Percentiles rank a stretch among this genome's conserved stretches.
Evolutionary conservation across 2,797 vertebrate genomes (phyloP).

Genomic region (Anomalospiza imberbis): DNA sequence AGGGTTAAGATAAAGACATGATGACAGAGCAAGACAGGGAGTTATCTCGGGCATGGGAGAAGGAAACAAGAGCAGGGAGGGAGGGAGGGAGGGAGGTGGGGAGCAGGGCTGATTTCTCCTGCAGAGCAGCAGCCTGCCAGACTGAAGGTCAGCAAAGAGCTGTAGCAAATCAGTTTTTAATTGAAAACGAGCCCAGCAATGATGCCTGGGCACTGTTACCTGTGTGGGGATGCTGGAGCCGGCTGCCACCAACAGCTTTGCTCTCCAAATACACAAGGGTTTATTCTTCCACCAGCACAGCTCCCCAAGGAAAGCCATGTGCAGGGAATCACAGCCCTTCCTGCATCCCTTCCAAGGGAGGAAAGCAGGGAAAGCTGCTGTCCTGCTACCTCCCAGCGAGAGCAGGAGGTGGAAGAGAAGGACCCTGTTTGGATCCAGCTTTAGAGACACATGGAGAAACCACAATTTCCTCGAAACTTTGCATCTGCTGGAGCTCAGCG

Average conservation of each 20-base stretch:
- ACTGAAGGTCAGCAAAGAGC: conserved; percentile 27
- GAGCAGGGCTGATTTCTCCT: background rate
- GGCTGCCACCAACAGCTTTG: background rate
- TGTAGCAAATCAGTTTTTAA: conserved; percentile 15
- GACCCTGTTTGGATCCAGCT: background rate
- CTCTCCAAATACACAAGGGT: background rate
- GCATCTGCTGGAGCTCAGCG: conserved; percentile 10
- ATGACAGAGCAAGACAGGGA: conserved; percentile 50
- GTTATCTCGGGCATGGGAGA: background rate
- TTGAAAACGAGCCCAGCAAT: background rate
- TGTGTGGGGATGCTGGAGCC: background rate
- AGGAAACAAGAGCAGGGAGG: background rate
- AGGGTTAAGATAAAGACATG: conserved; percentile 48
- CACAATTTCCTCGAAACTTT: conserved; percentile 28
- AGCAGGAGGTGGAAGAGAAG: background rate
- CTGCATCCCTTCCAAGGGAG: background rate
- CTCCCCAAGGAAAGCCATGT: rapidly evolving
- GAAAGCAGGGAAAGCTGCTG: background rate
- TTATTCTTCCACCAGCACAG: background rate
- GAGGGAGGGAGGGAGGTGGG: background rate
- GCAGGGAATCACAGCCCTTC: background rate
- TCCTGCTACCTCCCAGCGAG: background rate
- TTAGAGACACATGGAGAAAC: background rate
- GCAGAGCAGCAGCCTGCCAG: background rate
- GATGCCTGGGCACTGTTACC: background rate